Base-by-base conservation (phyloP, 2,113 vertebrate species). In the Pogona vitticeps region DNA sequence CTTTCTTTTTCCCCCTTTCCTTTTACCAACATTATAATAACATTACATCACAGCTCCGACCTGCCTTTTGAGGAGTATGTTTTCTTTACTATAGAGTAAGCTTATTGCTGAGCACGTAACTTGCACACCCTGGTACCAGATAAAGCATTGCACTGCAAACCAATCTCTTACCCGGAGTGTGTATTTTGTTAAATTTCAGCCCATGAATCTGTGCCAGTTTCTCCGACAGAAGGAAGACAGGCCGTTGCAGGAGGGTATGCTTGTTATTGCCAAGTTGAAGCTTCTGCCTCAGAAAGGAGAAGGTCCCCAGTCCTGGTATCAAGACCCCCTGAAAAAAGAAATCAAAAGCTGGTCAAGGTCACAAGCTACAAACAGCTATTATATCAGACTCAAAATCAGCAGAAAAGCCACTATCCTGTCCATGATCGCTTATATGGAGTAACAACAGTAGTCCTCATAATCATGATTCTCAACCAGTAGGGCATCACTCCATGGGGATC, bases 221-320 rank as follows among this genome's bases (percentile, higher is more conserved):
- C 90, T 97, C 96, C 1, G 95, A 88, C 71, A 98, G 88, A 40
- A 97, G 89, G 72, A 98, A 97, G 36, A 96, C 31, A 0, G 97
- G 97, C 68, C 95, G 92, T 81, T 97, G 97, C 28, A 94, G 88
- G 26, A 95, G 38, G 52, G 93, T 86, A 70, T 91, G 88, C 80
- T 95, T 97, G 82, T 91, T 94, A 84, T 85, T 93, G 52, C 96
- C 96, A 6, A 96, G 6, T 3, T 97, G 94, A 40, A 97, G 59
- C 61, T 94, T 95, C 88, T 97, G 94, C 92, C 96, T 96, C 6
- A 91, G 95, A 76, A 98, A 97, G 52, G 96, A 97, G 79, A 98
- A 98, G 61, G 94, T 97, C 28, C 97, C 97, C 78, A 98, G 90
- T 56, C 96, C 97, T 65, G 94, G 87, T 80, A 98, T 95, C 12